Percentiles rank a stretch among this genome's conserved stretches.
Evolutionary conservation across 2,797 vertebrate species (phyloP).

Genomic region (Sebastes diaconus): DNA sequence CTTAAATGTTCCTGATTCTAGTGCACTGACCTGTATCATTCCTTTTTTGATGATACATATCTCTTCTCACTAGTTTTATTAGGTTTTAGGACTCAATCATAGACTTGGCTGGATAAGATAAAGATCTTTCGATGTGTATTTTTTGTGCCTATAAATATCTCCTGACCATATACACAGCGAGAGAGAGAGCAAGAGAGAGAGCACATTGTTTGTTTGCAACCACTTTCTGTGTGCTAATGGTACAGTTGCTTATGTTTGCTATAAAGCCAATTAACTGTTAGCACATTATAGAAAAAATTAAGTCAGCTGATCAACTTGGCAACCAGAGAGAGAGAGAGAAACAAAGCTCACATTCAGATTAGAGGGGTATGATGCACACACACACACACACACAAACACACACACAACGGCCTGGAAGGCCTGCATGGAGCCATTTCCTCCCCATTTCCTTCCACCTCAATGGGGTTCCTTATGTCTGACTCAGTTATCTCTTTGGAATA

Average conservation of each 20-base stretch:
- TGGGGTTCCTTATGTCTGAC: slow-evolving; percentile 35
- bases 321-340: background rate
- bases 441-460: slow-evolving; percentile 25
- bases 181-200: background rate
- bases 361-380: background rate
- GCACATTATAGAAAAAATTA: background rate
- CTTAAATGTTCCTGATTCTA: too few species aligned
- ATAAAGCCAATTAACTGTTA: slow-evolving; percentile 11
- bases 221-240: background rate
- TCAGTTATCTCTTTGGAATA: slow-evolving; percentile 36
- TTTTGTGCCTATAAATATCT: background rate
- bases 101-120: background rate
- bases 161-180: background rate
- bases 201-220: background rate
- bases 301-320: slow-evolving; percentile 15
- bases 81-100: background rate
- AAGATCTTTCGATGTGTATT: background rate
- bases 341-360: slow-evolving; percentile 15
- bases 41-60: background rate
- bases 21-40: background rate
- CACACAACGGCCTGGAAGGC: background rate
- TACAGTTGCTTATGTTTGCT: background rate
- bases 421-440: slow-evolving; percentile 28
- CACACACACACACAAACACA: background rate
- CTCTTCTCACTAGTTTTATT: background rate